These are phyloP conservation scores for Coregonus sp. DNA, from an alignment of 2,797 vertebrate genomes.

Conservation along the genomic window DNA sequence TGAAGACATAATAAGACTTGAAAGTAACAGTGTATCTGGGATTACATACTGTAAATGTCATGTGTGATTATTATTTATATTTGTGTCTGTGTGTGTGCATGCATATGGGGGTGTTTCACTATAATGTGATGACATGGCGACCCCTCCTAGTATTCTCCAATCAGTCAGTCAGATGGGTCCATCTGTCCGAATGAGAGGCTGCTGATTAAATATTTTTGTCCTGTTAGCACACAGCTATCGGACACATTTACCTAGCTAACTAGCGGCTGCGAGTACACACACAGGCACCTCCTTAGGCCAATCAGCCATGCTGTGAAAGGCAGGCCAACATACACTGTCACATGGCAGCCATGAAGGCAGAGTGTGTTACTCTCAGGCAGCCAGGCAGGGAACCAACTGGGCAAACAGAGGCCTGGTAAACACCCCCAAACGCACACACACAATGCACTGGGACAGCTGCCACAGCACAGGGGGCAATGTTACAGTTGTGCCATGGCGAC, in stretches of 20 bases:
- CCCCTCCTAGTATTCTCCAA: neutral
- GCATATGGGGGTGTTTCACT: neutral
- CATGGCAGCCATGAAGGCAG: conserved; percentile 8
- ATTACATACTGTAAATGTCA: neutral
- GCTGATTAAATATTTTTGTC: neutral
- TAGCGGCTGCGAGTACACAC: conserved; percentile 44
- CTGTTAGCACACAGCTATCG: neutral
- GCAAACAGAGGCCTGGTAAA: conserved; percentile 70
- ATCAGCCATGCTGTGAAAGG: conserved; percentile 16
- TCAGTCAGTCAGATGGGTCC: conserved; percentile 6
- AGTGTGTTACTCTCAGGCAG: conserved; percentile 53
- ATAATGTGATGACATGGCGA: neutral
- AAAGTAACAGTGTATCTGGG: neutral
- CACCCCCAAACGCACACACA: conserved; percentile 19
- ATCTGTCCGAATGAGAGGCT: neutral
- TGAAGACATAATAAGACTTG: neutral
- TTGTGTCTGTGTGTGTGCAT: neutral
- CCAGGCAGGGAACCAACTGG: conserved; percentile 49
- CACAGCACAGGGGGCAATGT: conserved; percentile 47
- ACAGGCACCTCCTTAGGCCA: conserved; percentile 32
- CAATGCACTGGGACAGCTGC: conserved; percentile 59
- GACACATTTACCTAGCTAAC: neutral
- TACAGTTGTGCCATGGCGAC: conserved; percentile 69
- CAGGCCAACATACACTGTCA: conserved; percentile 12
- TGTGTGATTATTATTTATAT: neutral